These are phyloP conservation scores for Vanessa cardui DNA, from an alignment of 2,888 invertebrate species.

Conservation along the genomic window DNA sequence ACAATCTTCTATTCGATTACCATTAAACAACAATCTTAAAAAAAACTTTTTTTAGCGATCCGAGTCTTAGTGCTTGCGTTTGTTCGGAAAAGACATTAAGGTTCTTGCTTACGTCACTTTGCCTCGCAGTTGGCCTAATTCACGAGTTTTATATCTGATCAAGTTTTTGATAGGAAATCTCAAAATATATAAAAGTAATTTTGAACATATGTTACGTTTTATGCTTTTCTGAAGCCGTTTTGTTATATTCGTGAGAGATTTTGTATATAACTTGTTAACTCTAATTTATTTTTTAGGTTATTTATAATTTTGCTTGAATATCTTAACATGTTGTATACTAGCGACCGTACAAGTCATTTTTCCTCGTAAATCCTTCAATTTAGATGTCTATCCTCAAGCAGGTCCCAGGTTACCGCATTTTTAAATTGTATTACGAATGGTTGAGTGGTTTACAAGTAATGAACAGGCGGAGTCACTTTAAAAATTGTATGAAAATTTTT, in stretches of 20 bases:
- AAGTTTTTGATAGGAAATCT: constrained; percentile 6
- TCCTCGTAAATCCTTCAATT: no score
- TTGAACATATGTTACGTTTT: background rate
- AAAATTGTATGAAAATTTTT: background rate
- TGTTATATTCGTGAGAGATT: background rate
- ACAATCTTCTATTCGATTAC: constrained; percentile 80
- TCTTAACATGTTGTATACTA: no score
- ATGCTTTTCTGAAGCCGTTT: background rate
- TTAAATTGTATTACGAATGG: no score
- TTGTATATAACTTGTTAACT: background rate
- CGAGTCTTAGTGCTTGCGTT: constrained; percentile 40
- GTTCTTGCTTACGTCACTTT: constrained; percentile 31
- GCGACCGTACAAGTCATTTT: no score
- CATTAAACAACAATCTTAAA: constrained; percentile 79
- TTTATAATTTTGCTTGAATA: no score
- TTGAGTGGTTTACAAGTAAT: no score
- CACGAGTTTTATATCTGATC: constrained; percentile 18
- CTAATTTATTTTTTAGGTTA: background rate
- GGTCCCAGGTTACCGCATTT: no score
- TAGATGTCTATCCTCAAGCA: no score
- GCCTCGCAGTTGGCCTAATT: constrained; percentile 18
- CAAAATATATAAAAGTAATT: background rate
- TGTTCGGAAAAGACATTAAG: constrained; percentile 39
- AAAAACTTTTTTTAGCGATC: constrained; percentile 51
- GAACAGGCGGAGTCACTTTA: no score